These are phyloP conservation scores for Nemoura dubitans DNA, from an alignment of 2,888 invertebrate genomes.

Conservation along the genomic window DNA sequence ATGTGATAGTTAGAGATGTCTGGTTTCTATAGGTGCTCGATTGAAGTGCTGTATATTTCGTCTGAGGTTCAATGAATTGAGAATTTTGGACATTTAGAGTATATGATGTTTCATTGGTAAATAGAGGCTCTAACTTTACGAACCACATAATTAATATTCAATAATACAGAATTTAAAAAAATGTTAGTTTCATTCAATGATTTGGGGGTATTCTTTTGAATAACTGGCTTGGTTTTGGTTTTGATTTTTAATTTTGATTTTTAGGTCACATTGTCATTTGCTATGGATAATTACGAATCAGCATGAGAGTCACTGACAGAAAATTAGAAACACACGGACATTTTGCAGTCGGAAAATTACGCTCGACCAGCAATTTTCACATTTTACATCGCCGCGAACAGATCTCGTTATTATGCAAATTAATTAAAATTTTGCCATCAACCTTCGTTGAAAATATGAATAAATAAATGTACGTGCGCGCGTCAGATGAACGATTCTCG, in stretches of 20 bases:
- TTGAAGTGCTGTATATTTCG: constrained; percentile 17
- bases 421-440: not conserved
- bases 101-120: not conserved
- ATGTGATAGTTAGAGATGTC: not conserved
- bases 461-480: not conserved
- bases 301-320: not conserved
- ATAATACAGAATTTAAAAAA: not conserved
- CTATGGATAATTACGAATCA: not conserved
- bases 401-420: constrained; percentile 3
- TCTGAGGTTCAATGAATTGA: not conserved
- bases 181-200: not conserved
- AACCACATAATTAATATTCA: too few relatives aligned
- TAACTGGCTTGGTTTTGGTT: not conserved
- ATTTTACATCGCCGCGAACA: not conserved
- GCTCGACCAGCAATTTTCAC: not conserved
- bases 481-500: not conserved
- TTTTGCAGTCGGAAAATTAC: not conserved
- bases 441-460: not conserved
- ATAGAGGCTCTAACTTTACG: too few relatives aligned
- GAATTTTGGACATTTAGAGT: not conserved
- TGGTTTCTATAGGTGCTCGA: constrained; percentile 7
- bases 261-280: not conserved
- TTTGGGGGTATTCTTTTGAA: too few relatives aligned
- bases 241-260: not conserved
- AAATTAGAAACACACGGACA: not conserved